These are phyloP conservation scores for Eurystomus gularis DNA, from an alignment of 2,113 vertebrate genomes.

Conservation along the genomic window DNA sequence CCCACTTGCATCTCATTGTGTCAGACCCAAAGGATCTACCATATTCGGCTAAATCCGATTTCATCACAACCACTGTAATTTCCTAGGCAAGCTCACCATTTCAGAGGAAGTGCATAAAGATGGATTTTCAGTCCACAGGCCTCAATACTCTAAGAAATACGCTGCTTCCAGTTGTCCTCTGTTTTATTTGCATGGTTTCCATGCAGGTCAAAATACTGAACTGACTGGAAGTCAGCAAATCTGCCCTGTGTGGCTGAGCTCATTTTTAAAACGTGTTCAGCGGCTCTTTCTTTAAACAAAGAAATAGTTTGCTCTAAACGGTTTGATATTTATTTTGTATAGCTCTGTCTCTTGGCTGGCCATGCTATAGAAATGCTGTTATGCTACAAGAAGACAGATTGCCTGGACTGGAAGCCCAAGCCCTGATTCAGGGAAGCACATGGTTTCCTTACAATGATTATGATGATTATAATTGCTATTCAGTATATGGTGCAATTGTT, in stretches of 20 bases:
- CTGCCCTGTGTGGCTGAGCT: not conserved
- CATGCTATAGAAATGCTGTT: not conserved
- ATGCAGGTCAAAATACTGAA: not conserved
- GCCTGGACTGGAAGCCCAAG: conserved; percentile 16
- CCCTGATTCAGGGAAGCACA: conserved; percentile 50
- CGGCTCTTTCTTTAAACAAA: conserved; percentile 3
- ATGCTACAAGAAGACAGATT: conserved; percentile 14
- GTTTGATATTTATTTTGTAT: not conserved
- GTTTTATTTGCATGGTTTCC: not conserved
- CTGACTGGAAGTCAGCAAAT: not conserved
- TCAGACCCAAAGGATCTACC: not conserved
- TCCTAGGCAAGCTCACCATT: not conserved
- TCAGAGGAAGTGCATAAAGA: conserved; percentile 35
- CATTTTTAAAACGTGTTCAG: not conserved
- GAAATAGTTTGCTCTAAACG: not conserved
- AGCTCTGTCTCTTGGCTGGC: not conserved
- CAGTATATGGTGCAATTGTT: conserved; percentile 36
- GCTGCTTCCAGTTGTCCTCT: not conserved
- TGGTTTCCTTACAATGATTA: conserved; percentile 15
- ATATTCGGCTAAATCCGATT: not conserved
- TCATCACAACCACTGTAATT: conserved; percentile 40
- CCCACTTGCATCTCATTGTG: not conserved
- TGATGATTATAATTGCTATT: conserved; percentile 31
- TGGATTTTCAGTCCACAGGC: not conserved
- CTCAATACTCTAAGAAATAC: not conserved